Evolutionary conservation across 2,113 vertebrate species (phyloP).

Genomic region (Lamprologus sp.): DNA sequence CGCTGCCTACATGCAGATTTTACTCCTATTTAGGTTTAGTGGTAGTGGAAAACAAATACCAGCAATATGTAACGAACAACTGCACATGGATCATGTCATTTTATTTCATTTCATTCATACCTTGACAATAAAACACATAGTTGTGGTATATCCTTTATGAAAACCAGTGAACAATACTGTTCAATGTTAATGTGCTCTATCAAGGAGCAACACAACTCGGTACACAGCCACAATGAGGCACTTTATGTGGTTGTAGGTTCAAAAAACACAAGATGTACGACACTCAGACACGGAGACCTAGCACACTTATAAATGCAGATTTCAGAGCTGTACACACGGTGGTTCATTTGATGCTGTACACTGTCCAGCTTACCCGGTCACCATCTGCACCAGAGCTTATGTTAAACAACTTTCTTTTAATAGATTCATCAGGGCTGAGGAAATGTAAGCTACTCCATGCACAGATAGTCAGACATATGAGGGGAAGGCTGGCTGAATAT

Average conservation of each 20-base stretch:
- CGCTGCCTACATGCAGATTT: neutral
- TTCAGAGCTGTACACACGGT: constrained; percentile 30
- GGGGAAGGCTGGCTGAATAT: constrained; percentile 9
- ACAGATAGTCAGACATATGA: constrained; percentile 36
- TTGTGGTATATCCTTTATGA: constrained; percentile 20
- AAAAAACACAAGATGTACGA: constrained; percentile 39
- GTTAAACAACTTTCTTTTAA: constrained; percentile 30
- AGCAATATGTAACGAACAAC: neutral
- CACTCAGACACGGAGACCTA: constrained; percentile 17
- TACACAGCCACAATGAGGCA: constrained; percentile 48
- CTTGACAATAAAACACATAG: constrained; percentile 55
- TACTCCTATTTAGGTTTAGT: neutral
- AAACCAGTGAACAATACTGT: constrained; percentile 29
- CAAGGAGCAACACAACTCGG: constrained; percentile 19
- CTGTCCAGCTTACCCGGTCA: constrained; percentile 44
- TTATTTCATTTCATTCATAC: constrained; percentile 70
- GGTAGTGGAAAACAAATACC: neutral
- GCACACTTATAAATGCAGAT: constrained; percentile 18
- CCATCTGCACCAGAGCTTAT: constrained; percentile 43
- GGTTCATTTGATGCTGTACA: constrained; percentile 40
- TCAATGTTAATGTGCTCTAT: constrained; percentile 34
- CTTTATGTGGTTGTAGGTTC: constrained; percentile 34
- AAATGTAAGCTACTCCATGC: constrained; percentile 38
- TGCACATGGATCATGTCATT: constrained; percentile 52
- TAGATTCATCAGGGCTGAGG: constrained; percentile 11